Percentiles rank a stretch among this genome's conserved stretches.
Evolutionary conservation across 2,888 invertebrate species (phyloP).

Genomic region (Listrodromus nycthemerus): DNA sequence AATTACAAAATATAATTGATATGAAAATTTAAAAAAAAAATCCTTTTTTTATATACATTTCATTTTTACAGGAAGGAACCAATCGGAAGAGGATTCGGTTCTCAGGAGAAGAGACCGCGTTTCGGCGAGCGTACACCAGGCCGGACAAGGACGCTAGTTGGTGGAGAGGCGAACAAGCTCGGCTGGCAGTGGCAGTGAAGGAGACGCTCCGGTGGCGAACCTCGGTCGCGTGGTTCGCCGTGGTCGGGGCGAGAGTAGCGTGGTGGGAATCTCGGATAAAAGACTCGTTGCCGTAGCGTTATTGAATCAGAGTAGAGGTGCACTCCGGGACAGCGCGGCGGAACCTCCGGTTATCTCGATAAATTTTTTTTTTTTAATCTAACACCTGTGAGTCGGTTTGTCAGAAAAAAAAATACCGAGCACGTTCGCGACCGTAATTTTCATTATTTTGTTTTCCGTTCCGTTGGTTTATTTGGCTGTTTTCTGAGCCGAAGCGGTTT

Average conservation of each 20-base stretch:
- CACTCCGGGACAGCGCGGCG: slow-evolving; percentile 77
- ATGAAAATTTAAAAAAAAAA: no score
- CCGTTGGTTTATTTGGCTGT: neutral
- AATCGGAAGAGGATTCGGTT: no score
- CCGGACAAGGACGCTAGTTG: slow-evolving; percentile 16
- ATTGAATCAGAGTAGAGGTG: slow-evolving; percentile 83
- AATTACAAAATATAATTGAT: no score
- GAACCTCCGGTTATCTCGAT: slow-evolving; percentile 60
- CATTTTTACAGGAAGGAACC: no score
- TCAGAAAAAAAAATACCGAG: slow-evolving; percentile 10
- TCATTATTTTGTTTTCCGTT: neutral
- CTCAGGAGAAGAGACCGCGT: no score
- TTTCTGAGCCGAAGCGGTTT: neutral
- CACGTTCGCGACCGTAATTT: neutral
- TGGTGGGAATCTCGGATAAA: slow-evolving; percentile 83
- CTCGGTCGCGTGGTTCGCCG: slow-evolving; percentile 49
- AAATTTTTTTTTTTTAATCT: no score
- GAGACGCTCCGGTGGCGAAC: slow-evolving; percentile 29
- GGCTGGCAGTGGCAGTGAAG: slow-evolving; percentile 44
- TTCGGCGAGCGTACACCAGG: no score
- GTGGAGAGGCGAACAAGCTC: slow-evolving; percentile 59
- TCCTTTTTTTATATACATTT: no score
- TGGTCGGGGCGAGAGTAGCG: slow-evolving; percentile 2
- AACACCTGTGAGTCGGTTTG: neutral
- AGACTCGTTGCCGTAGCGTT: slow-evolving; percentile 80